Conservation (phyloP, 2,113 vertebrate species). For the Azemiops feae region DNA sequence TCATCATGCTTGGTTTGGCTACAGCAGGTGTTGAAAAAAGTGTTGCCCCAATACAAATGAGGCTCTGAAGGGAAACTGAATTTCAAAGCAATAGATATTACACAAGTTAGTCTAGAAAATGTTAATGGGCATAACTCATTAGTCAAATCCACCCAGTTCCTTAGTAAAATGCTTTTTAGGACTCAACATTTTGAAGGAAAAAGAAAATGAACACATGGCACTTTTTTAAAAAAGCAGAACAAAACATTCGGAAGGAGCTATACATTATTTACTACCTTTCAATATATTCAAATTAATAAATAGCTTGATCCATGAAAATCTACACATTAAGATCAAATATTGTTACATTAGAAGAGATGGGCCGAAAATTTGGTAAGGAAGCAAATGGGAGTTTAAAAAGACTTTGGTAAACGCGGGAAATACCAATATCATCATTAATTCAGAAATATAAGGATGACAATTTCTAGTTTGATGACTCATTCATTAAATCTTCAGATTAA, state of each 20-base stretch:
- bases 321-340: not conserved
- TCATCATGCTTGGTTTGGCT: not conserved
- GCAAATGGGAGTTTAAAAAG: not conserved
- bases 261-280: not conserved
- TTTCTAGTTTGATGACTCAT: slow-evolving; percentile 9
- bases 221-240: not conserved
- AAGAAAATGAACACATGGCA: not conserved
- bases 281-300: not conserved
- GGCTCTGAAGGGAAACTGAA: not conserved
- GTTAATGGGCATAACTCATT: not conserved
- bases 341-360: not conserved
- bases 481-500: slow-evolving; percentile 16
- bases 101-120: not conserved
- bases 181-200: not conserved
- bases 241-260: not conserved
- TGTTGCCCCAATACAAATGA: not conserved
- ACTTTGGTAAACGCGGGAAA: too few relatives aligned
- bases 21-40: not conserved
- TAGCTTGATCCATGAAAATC: too few relatives aligned
- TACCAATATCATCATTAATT: not conserved
- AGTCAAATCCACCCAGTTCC: not conserved
- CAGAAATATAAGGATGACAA: slow-evolving; percentile 16
- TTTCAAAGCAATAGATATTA: not conserved
- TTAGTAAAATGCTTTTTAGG: not conserved
- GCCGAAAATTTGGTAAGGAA: not conserved